A percentile compares a stretch with the other conserved stretches of the same genome.
Evolutionary conservation across 1,140 invertebrate species (phyloP).

Genomic region (Contarinia nasturtii): DNA sequence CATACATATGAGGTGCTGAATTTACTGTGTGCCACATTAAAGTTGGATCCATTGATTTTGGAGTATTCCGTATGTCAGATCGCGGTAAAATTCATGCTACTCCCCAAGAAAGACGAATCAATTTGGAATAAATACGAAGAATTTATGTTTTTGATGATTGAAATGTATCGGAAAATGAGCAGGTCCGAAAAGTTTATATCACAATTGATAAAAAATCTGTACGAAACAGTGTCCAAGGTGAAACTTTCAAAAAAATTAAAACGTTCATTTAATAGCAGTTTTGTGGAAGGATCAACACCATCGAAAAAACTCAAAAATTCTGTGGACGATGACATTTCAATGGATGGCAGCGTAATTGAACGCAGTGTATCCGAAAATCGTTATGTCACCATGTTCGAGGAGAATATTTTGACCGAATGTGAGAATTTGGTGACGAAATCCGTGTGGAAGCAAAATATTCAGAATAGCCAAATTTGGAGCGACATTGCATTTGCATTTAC

Average conservation of each 20-base stretch:
- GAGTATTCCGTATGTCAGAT: constrained; percentile 15
- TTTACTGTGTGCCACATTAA: constrained; percentile 12
- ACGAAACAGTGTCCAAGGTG: constrained; percentile 7
- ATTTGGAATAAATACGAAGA: constrained; percentile 8
- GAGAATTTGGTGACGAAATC: no score
- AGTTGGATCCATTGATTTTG: constrained; percentile 17
- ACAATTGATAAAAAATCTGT: constrained; percentile 12
- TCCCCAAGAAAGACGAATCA: constrained; percentile 4
- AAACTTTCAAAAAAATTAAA: background rate
- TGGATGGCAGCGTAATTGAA: background rate
- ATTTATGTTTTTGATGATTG: constrained; percentile 14
- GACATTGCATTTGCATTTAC: constrained; percentile 12
- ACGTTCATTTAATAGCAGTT: background rate
- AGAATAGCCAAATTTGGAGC: background rate
- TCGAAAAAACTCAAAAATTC: background rate
- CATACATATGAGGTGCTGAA: constrained; percentile 9
- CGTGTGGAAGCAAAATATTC: no score
- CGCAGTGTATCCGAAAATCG: background rate
- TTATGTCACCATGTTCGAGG: background rate
- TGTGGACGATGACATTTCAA: background rate
- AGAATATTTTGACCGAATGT: no score
- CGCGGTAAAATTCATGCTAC: constrained; percentile 13
- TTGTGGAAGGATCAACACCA: background rate
- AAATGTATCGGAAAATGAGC: constrained; percentile 17
- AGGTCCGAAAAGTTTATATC: constrained; percentile 16